Percentiles rank a stretch among this genome's conserved stretches.
Evolutionary conservation across 1,140 invertebrate genomes (phyloP).

Genomic region (Patella vulgata): DNA sequence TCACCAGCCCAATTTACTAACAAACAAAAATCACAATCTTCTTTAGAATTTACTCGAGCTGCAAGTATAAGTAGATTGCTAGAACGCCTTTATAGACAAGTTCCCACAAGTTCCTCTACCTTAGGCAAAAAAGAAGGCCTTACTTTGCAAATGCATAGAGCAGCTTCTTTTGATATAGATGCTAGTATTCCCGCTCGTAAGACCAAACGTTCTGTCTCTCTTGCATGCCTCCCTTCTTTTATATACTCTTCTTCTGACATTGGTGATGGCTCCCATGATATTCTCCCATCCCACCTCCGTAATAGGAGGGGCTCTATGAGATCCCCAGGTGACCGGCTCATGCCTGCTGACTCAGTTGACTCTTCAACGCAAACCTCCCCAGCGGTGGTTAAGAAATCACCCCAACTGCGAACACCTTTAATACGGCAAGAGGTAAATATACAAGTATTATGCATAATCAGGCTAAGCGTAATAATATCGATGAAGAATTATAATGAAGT

Average conservation of each 20-base stretch:
- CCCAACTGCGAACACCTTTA: constrained; percentile 5
- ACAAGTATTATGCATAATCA: not conserved
- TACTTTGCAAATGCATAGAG: constrained; percentile 5
- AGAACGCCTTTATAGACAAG: constrained; percentile 11
- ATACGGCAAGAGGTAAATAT: constrained; percentile 5
- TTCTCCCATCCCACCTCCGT: constrained; percentile 6
- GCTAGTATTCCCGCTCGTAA: not conserved
- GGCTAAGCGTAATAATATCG: not conserved
- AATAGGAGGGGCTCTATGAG: constrained; percentile 1
- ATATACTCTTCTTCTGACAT: constrained; percentile 1
- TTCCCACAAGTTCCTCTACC: constrained; percentile 2
- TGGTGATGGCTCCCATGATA: constrained; percentile 8
- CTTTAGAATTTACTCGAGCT: constrained; percentile 10
- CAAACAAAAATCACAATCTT: constrained; percentile 17
- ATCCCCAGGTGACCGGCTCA: constrained; percentile 3
- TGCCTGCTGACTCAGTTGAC: constrained; percentile 10
- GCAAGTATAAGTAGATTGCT: constrained; percentile 1
- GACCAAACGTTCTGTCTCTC: constrained; percentile 20
- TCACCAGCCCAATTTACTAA: constrained; percentile 31
- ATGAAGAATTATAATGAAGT: not conserved
- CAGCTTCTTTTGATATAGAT: constrained; percentile 14
- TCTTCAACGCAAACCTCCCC: constrained; percentile 28
- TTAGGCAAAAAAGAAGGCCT: not conserved
- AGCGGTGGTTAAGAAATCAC: constrained; percentile 7
- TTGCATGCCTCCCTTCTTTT: constrained; percentile 6